Conservation (phyloP, 2,888 invertebrate genomes). For the Chorisops tibialis region DNA sequence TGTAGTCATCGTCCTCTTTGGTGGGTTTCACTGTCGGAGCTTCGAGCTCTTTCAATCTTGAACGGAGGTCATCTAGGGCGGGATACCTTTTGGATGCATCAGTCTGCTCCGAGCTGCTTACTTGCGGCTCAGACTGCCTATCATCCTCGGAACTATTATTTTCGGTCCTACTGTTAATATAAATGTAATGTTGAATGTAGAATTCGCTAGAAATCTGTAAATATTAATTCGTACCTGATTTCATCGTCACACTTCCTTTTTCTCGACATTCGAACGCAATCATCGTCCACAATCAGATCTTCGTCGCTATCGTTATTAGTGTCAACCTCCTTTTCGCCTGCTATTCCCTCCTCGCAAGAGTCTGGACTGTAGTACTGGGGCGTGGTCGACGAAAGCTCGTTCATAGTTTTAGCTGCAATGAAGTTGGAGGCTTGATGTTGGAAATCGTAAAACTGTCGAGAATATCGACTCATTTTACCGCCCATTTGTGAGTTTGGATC, state of each 20-base stretch:
- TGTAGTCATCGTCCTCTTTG: conserved; percentile 59
- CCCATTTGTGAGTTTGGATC: conserved; percentile 43
- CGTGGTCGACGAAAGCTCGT: conserved; percentile 50
- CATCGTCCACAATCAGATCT: conserved; percentile 52
- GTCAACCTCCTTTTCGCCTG: conserved; percentile 37
- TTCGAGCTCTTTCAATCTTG: conserved; percentile 58
- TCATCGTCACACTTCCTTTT: conserved; percentile 46
- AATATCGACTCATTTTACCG: conserved; percentile 25
- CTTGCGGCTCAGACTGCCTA: conserved; percentile 49
- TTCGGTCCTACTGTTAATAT: conserved; percentile 39
- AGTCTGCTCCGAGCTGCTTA: conserved; percentile 48
- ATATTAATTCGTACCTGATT: not conserved
- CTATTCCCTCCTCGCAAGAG: conserved; percentile 44
- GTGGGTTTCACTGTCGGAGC: conserved; percentile 50
- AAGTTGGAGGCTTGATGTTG: not conserved
- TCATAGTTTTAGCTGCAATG: conserved; percentile 47
- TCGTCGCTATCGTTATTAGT: conserved; percentile 51
- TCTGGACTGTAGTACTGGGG: conserved; percentile 51
- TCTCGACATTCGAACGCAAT: conserved; percentile 43
- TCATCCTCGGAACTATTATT: conserved; percentile 46
- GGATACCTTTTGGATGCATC: conserved; percentile 51
- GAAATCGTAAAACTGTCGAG: conserved; percentile 6
- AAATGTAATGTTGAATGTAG: not conserved
- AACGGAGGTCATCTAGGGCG: conserved; percentile 58
- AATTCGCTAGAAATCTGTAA: not conserved